phyloP scores from a whole-genome alignment of 2,888 invertebrate genomes.

The Cylindroiulus punctatus region DNA sequence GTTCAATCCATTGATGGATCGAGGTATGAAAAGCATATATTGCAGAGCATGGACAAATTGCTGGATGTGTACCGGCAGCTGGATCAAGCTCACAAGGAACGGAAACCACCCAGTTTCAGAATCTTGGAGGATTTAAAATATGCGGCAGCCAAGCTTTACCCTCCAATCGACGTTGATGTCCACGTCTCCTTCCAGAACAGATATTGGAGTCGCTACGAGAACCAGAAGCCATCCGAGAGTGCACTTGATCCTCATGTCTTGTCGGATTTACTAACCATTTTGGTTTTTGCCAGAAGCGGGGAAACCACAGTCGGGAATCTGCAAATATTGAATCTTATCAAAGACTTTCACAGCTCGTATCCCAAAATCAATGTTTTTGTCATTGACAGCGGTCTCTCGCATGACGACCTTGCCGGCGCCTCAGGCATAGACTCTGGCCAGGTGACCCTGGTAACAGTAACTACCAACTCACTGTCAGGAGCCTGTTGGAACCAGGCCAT shows the following conservation, averaged over 20 bases:
- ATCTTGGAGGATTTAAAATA: not conserved
- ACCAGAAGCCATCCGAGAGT: not conserved
- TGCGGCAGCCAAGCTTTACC: not conserved
- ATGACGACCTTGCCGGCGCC: not conserved
- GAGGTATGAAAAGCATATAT: not conserved
- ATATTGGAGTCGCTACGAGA: not conserved
- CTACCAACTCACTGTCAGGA: not conserved
- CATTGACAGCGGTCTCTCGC: not conserved
- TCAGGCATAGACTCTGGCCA: not conserved
- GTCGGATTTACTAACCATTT: slow-evolving; percentile 23
- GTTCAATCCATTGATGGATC: not conserved
- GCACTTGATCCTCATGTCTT: not conserved
- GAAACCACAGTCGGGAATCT: not conserved
- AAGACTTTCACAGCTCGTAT: slow-evolving; percentile 29
- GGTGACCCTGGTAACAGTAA: not conserved
- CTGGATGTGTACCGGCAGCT: not conserved
- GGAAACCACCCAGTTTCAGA: not conserved
- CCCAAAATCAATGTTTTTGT: not conserved
- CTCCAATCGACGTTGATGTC: not conserved
- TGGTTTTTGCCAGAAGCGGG: not conserved
- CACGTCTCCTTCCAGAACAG: not conserved
- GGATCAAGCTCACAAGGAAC: not conserved
- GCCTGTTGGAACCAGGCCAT: slow-evolving; percentile 51
- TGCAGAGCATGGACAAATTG: not conserved
- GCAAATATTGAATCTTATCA: not conserved